Base-by-base conservation (phyloP, 1,140 invertebrate species). In the Pseudomyrmex sp. region DNA sequence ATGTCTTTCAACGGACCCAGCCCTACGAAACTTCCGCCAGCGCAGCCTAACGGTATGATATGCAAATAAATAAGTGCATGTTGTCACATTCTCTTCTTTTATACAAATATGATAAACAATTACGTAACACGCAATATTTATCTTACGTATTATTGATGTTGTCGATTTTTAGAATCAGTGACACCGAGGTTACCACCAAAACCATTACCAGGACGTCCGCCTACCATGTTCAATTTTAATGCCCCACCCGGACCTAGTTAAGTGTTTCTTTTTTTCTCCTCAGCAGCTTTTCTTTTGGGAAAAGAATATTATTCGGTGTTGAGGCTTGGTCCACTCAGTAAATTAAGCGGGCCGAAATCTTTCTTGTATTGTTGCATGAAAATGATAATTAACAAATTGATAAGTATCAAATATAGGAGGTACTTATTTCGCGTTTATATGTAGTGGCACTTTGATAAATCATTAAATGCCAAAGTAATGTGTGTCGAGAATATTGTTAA, bases 171-270 rank as follows among this genome's bases (percentile, higher is more conserved):
- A 93, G 92, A 93, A 87, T 92, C 93, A 74, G 91, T 94, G 75
- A 95, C 94, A 8, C 94, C 94, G 2, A 93, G 89, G 82, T 86
- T 95, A 91, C 94, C 94, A 80, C 94, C 94, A 61, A 95, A 94
- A 90, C 94, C 94, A 26, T 89, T 94, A 74, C 90, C 90, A 15
- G 93, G 93, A 90, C 91, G 93, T 90, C 92, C 93, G 18, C 91
- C 94, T 68, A 91, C 92, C 20, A 94, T 94, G 93, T 94, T 94
- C 89, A 94, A 94, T 88, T 94, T 94, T 79, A 94, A 92, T 82
- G 83, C 91, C 68, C 92, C 93, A 59, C 91, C 93, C 73, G 93
- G 93, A 85, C 90, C 93, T 83, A 94, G 93, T 90, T 94, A 93
- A 92, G 85, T 88, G 84, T 85, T 84, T 66, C 65, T 26, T 35